Base-by-base conservation (phyloP, 2,113 vertebrate genomes). In the Riparia riparia region DNA sequence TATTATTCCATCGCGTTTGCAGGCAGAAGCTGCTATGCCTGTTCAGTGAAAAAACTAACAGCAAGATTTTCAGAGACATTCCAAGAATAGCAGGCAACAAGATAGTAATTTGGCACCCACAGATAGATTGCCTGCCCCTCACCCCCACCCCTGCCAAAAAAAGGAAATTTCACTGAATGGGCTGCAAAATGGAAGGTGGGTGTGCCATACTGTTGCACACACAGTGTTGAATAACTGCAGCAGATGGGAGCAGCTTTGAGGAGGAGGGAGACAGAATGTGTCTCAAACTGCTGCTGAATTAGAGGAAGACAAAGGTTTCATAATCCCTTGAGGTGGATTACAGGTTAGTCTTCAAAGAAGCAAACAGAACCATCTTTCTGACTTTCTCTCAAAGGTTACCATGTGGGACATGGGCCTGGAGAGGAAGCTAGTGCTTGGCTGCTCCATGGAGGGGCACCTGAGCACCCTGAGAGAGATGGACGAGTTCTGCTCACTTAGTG, bases 171-270 rank as follows among this genome's bases (percentile, higher is more conserved):
- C 64, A 50, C 68, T 93, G 89, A 93, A 70, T 70, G 31, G 68
- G 65, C 95, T 94, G 76, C 73, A 95, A 89, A 96, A 58, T 96
- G 72, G 85, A 95, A 91, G 68, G 74, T 77, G 76, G 87, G 76
- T 91, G 57, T 96, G 91, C 91, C 85, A 94, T 68, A 78, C 31
- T 69, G 91, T 87, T 72, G 61, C 88, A 84, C 50, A 81, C 54
- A 71, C 31, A 8, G 49, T 82, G 64, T 77, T 89, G 49, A 56
- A 56, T 87, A 96, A 83, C 82, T 93, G 91, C 84, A 79, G 80
- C 96, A 97, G 93, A 95, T 93, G 95, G 96, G 34, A 94, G 63
- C 84, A 78, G 50, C 78, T 85, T 82, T 82, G 93, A 93, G 79
- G 82, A 95, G 93, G 94, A 95, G 72, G 58, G 72, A 89, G 86